Evolutionary conservation across 2,113 vertebrate genomes (phyloP), one percentile per base, ranked within the genome.

Genomic region (Tachysurus fulvidraco): DNA sequence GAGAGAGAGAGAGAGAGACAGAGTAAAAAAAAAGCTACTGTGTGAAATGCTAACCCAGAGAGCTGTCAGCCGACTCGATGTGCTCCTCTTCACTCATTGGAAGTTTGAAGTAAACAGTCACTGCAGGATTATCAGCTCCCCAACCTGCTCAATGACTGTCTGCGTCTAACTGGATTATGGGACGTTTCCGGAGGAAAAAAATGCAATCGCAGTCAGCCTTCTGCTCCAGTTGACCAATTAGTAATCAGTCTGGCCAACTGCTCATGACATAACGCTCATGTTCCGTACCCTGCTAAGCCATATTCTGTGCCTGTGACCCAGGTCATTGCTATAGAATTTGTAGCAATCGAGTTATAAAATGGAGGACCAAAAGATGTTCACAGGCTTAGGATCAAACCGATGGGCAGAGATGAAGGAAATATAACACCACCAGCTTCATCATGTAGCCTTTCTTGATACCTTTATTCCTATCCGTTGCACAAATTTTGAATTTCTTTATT

Each of bases 161-260:
- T 89, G 86, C 23, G 30, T 41, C 54, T 87, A 89, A 91, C 84
- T 87, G 88, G 89, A 92, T 93, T 91, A 92, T 76, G 30, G 2
- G 62, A 89, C 59, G 50, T 81, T 88, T 59, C 79, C 54, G 82
- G 65, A 50, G n/a, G 59, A n/a, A 67, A 82, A 73, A 57, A 62
- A 46, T 55, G 86, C 25, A 78, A 60, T 78, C 82, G 30, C 57
- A 87, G 54, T 86, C 86, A 87, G 57, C 62, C 73, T 84, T 87
- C 85, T 89, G 82, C 87, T 84, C 88, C 78, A 50, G 36, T 88
- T 88, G 60, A 84, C 64, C 25, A 85, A 80, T 87, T 77, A 89
- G 62, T 81, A 69, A 25, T 17, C 54, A 85, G 83, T 67, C 64
- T 59, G 69, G 46, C 50, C 83, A 50, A 54, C 64, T 85, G 30